phyloP scores from a whole-genome alignment of 2,888 invertebrate genomes.

The Papilio gigon region DNA sequence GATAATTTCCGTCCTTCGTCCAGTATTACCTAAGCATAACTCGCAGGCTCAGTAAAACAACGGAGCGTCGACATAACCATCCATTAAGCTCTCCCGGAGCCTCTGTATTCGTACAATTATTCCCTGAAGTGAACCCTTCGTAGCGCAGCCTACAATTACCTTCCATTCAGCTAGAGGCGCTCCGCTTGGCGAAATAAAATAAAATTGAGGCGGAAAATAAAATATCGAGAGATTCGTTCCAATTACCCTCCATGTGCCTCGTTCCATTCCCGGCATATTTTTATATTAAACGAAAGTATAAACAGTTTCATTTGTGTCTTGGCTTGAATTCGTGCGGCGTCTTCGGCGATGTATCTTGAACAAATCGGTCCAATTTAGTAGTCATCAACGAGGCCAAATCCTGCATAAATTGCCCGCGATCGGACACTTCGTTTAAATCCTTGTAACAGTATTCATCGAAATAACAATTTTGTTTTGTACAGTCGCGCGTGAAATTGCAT shows the following conservation, averaged over 20 bases:
- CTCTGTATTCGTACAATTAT: conserved; percentile 79
- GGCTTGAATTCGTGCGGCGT: conserved; percentile 55
- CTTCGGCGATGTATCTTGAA: conserved; percentile 8
- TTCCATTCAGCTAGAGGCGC: conserved; percentile 74
- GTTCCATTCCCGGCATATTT: conserved; percentile 33
- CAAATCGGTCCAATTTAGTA: conserved; percentile 56
- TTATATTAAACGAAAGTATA: conserved; percentile 43
- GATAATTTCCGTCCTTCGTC: conserved; percentile 79
- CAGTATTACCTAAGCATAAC: conserved; percentile 69
- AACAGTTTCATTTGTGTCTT: conserved; percentile 55
- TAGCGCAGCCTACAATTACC: conserved; percentile 78
- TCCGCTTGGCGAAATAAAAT: conserved; percentile 69
- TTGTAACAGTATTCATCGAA: conserved; percentile 50
- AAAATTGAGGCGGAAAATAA: conserved; percentile 76
- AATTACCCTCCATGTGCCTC: conserved; percentile 59
- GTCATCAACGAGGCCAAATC: conserved; percentile 51
- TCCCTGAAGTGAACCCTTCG: conserved; percentile 79
- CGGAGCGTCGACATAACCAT: conserved; percentile 68
- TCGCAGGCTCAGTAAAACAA: conserved; percentile 66
- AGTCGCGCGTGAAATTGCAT: conserved; percentile 55
- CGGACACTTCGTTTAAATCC: conserved; percentile 48
- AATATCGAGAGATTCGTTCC: conserved; percentile 70
- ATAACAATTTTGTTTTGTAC: conserved; percentile 59
- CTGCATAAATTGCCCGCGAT: conserved; percentile 46
- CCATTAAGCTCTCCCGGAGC: conserved; percentile 79